phyloP scores from a whole-genome alignment of 2,888 invertebrate genomes.

The Tetragnatha montana region DNA sequence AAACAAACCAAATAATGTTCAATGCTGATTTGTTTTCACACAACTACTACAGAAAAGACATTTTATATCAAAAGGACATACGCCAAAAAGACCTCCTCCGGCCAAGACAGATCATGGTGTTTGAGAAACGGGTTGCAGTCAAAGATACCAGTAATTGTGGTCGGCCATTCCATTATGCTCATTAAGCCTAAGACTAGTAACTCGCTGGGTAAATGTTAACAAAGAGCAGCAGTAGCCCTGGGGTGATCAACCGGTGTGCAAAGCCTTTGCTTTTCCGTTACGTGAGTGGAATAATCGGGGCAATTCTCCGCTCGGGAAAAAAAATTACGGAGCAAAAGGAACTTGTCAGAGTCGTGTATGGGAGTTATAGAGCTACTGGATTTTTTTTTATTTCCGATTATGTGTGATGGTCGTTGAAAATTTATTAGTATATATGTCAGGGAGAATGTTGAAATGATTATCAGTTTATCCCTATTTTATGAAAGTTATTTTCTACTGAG shows the following conservation, averaged over 20 bases:
- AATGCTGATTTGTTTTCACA: background rate
- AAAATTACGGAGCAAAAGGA: conserved; percentile 8
- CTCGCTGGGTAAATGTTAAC: conserved; percentile 5
- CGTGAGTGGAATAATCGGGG: conserved; percentile 42
- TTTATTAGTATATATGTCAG: too few relatives aligned
- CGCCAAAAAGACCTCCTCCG: background rate
- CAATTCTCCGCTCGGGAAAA: background rate
- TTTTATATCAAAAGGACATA: background rate
- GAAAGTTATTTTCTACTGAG: too few relatives aligned
- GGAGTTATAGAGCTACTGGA: background rate
- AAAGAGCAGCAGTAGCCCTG: conserved; percentile 1
- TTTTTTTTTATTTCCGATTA: background rate
- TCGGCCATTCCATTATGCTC: conserved; percentile 50
- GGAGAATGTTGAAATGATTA: too few relatives aligned
- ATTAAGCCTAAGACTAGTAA: conserved; percentile 35
- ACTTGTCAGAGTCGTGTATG: conserved; percentile 13
- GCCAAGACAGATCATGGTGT: background rate
- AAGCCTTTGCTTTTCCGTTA: conserved; percentile 43
- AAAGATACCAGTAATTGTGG: conserved; percentile 32
- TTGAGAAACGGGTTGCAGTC: background rate
- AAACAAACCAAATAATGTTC: too few relatives aligned
- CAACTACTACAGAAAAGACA: background rate
- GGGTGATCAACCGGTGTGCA: conserved; percentile 45
- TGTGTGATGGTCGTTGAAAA: too few relatives aligned
- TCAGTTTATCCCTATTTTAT: too few relatives aligned